phyloP scores from a whole-genome alignment of 2,113 vertebrate genomes.

The Calidris pugnax region DNA sequence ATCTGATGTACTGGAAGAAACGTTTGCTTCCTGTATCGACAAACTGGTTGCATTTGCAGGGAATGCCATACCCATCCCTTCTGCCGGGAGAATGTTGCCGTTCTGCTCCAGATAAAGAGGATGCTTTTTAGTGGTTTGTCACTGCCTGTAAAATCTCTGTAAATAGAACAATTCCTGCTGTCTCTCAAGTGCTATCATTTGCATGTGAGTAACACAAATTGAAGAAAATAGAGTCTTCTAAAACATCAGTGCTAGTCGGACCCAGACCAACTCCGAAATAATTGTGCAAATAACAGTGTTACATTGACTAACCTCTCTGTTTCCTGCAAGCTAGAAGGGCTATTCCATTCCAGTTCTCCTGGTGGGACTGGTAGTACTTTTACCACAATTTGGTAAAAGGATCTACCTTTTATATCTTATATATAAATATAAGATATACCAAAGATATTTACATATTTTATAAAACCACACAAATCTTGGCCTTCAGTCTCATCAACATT shows the following conservation, averaged over 20 bases:
- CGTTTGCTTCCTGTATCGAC: not conserved
- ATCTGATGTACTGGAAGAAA: constrained; percentile 37
- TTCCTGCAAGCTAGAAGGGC: not conserved
- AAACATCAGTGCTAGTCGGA: rapidly evolving
- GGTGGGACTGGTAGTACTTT: not conserved
- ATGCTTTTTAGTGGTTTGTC: not conserved
- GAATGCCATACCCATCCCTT: not conserved
- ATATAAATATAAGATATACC: not conserved
- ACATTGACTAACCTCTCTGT: not conserved
- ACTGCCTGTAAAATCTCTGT: not conserved
- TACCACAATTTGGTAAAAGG: not conserved
- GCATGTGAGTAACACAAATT: not conserved
- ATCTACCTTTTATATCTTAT: not conserved
- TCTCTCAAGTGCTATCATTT: not conserved
- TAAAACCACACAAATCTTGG: not conserved
- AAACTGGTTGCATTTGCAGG: constrained; percentile 8
- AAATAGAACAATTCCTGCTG: not conserved
- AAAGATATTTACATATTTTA: not conserved
- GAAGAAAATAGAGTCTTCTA: not conserved
- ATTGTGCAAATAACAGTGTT: not conserved
- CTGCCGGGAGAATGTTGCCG: not conserved
- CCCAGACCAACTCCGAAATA: not conserved
- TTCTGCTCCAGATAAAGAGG: not conserved
- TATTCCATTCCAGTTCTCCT: not conserved
- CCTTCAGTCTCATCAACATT: not conserved